These are phyloP conservation scores for Venusia cambrica DNA, from an alignment of 2,888 invertebrate genomes.

Conservation along the genomic window DNA sequence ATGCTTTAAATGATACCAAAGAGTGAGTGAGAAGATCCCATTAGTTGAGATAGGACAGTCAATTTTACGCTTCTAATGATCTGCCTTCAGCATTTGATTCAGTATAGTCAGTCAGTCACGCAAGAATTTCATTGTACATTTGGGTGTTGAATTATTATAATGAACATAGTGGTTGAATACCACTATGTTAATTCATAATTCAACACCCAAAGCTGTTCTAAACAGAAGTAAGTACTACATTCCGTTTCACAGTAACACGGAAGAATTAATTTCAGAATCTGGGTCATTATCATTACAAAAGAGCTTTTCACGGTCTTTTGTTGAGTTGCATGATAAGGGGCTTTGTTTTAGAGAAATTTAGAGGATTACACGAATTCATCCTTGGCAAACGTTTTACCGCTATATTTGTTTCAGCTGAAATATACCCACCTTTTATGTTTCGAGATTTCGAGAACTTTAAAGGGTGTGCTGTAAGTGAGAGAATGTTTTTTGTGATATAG, in stretches of 20 bases:
- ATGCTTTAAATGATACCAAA: too few relatives aligned
- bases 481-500: too few relatives aligned
- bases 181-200: too few relatives aligned
- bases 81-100: too few relatives aligned
- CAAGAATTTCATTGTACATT: too few relatives aligned
- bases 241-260: slow-evolving; percentile 38
- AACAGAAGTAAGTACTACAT: neutral
- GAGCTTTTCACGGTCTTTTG: slow-evolving; percentile 42
- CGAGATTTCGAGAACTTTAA: slow-evolving; percentile 2
- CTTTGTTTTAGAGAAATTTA: slow-evolving; percentile 48
- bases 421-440: slow-evolving; percentile 19
- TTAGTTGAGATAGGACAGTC: too few relatives aligned
- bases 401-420: slow-evolving; percentile 26
- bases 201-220: slow-evolving; percentile 1
- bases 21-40: too few relatives aligned
- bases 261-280: slow-evolving; percentile 49
- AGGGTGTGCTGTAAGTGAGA: too few relatives aligned
- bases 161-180: too few relatives aligned
- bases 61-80: too few relatives aligned
- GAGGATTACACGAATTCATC: slow-evolving; percentile 37
- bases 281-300: slow-evolving; percentile 39
- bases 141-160: too few relatives aligned
- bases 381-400: slow-evolving; percentile 35
- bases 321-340: slow-evolving; percentile 45
- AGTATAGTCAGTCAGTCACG: too few relatives aligned